Evolutionary conservation across 2,113 vertebrate genomes (phyloP).

Genomic region (Amphiprion ocellaris): DNA sequence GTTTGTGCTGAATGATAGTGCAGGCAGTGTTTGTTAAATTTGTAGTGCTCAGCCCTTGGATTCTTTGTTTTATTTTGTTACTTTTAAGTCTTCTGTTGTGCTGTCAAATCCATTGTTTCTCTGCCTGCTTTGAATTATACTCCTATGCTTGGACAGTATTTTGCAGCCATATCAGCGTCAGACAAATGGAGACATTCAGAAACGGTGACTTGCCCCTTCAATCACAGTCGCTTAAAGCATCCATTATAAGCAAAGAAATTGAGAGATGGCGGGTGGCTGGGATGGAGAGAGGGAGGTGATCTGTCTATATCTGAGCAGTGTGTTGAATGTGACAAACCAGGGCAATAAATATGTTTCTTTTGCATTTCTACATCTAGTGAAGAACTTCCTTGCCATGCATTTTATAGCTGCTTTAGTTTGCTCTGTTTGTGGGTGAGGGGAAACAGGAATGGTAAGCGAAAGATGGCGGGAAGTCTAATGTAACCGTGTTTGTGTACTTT

Average conservation of each 20-base stretch:
- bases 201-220: constrained; percentile 55
- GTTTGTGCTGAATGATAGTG: not conserved
- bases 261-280: constrained; percentile 13
- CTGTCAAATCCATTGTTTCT: constrained; percentile 41
- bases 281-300: not conserved
- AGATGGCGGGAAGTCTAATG: not conserved
- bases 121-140: constrained; percentile 22
- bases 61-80: constrained; percentile 22
- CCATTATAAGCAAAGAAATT: constrained; percentile 63
- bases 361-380: not conserved
- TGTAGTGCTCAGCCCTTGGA: constrained; percentile 20
- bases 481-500: constrained; percentile 12
- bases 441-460: not conserved
- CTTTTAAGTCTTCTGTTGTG: constrained; percentile 24
- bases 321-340: constrained; percentile 14
- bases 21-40: constrained; percentile 10
- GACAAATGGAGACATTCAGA: constrained; percentile 51
- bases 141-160: constrained; percentile 10
- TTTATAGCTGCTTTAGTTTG: constrained; percentile 7
- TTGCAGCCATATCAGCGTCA: constrained; percentile 43
- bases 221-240: constrained; percentile 63
- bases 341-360: not conserved
- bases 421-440: not conserved
- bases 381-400: constrained; percentile 12
- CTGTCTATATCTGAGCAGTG: constrained; percentile 27